Percentiles rank a stretch among this genome's conserved stretches.
These are phyloP conservation scores for Chaenogobius annularis DNA, from an alignment of 2,113 vertebrate species.

Conservation along the genomic window DNA sequence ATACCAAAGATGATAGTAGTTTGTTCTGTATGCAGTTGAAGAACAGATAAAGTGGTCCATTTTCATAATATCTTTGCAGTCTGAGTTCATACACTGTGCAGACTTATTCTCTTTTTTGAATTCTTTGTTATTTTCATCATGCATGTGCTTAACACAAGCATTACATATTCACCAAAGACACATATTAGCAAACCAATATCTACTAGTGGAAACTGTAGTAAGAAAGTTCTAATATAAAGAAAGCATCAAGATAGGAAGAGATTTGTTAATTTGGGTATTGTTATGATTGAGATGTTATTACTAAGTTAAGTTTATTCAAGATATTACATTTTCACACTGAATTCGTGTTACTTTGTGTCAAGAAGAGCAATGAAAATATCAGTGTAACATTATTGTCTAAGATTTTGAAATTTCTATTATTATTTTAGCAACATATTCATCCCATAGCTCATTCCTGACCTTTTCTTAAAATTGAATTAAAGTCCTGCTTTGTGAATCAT, in stretches of 20 bases:
- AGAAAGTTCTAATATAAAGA: not conserved
- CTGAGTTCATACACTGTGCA: not conserved
- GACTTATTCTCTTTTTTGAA: not conserved
- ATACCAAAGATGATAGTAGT: slow-evolving; percentile 2
- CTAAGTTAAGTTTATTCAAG: not conserved
- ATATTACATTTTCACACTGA: not conserved
- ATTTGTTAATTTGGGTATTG: not conserved
- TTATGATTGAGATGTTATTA: not conserved
- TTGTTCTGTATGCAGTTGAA: slow-evolving; percentile 2
- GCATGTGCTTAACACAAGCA: not conserved
- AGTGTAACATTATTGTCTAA: not conserved
- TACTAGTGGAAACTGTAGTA: not conserved
- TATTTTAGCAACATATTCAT: not conserved
- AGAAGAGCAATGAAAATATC: not conserved
- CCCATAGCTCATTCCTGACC: not conserved
- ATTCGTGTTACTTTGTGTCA: not conserved
- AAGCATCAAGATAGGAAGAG: not conserved
- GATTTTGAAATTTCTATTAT: not conserved
- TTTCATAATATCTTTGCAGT: slow-evolving; percentile 6
- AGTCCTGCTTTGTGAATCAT: not conserved
- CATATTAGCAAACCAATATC: no score
- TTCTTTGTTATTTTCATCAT: not conserved
- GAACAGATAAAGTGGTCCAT: slow-evolving; percentile 9
- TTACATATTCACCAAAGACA: not conserved
- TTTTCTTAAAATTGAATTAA: not conserved